Conservation (phyloP, 2,797 vertebrate genomes). For the Monodelphis domestica region DNA sequence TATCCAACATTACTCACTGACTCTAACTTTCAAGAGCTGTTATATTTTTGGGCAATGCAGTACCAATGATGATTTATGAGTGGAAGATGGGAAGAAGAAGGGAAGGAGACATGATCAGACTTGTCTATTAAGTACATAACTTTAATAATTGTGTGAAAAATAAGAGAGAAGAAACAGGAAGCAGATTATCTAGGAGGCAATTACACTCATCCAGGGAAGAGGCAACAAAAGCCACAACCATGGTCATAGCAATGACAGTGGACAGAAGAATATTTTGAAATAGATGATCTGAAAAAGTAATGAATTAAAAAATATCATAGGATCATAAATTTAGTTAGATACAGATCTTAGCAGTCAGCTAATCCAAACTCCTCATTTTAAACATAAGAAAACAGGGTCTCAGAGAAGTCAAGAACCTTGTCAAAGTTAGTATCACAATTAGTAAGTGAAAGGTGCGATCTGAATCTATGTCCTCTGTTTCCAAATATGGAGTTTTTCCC, state of each 20-base stretch:
- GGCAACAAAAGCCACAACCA: not conserved
- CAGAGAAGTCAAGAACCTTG: not conserved
- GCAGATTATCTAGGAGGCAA: not conserved
- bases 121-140: not conserved
- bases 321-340: not conserved
- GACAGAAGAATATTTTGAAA: not conserved
- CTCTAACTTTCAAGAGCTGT: not conserved
- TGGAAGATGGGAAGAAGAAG: not conserved
- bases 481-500: not conserved
- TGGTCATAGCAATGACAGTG: not conserved
- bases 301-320: not conserved
- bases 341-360: not conserved
- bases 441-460: not conserved
- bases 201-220: not conserved
- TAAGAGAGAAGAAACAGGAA: not conserved
- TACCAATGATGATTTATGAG: not conserved
- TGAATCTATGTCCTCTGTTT: not conserved
- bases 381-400: not conserved
- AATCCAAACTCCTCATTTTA: not conserved
- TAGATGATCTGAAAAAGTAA: not conserved
- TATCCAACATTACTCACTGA: not conserved
- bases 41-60: not conserved
- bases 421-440: not conserved
- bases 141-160: not conserved
- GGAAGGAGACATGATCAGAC: not conserved